Evolutionary conservation across 2,797 vertebrate species (phyloP), one percentile per base, ranked within the genome.

Genomic region (Miichthys miiuy): DNA sequence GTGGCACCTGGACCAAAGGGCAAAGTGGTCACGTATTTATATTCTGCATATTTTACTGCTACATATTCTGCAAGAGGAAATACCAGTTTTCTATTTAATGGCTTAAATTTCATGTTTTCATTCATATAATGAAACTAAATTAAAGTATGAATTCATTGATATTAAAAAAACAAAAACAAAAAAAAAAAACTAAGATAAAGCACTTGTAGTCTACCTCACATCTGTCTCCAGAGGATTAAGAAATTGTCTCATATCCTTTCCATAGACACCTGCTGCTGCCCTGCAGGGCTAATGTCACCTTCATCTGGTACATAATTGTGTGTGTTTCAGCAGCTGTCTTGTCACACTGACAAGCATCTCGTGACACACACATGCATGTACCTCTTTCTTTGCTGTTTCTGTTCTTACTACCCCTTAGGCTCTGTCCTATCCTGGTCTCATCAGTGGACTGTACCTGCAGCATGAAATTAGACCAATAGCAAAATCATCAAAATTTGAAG

Each of bases 261-360:
- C 27, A 51, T 42, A 74, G 77, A 85, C 80, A 89, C 81, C 76
- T 91, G 86, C 87, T 72, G 65, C 80, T 83, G 78, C 79, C 83
- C 88, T 78, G 76, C 77, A 86, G 85, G 83, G 65, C 68, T 79
- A 62, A 87, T 87, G 88, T 92, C 91, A 91, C 92, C 89, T 91
- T 92, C 84, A 89, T 84, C 66, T 77, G 46, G 34, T 75, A 89
- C 76, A 83, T 85, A 74, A 77, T 75, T 79, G 68, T 62, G 74
- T 89, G 77, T 77, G 72, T 81, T 89, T 87, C 77, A 84, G 75
- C 88, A 90, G 85, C 77, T 91, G 88, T 87, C 71, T 77, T 48
- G 50, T 81, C 78, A 84, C 73, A 79, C 56, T 89, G 81, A 89
- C 88, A 79, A 46, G 58, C 77, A 56, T 82, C 77, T 77, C 71